A percentile compares a stretch with the other conserved stretches of the same genome.
Conservation (phyloP, 2,113 vertebrate genomes). For the Chitala chitala region DNA sequence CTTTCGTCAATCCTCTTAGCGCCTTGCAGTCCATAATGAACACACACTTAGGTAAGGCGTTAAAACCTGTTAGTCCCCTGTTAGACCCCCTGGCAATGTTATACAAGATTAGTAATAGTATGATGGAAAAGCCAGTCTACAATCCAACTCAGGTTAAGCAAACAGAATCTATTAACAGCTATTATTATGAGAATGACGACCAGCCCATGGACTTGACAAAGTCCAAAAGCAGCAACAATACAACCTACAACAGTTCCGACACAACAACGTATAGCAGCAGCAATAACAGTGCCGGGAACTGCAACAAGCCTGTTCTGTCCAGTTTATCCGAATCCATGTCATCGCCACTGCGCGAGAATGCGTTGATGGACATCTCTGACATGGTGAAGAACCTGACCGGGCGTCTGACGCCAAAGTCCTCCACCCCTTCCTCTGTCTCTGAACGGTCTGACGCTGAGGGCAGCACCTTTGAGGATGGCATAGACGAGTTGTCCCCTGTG, state of each 20-base stretch:
- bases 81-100: slow-evolving; percentile 89
- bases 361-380: slow-evolving; percentile 97
- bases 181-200: slow-evolving; percentile 81
- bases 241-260: slow-evolving; percentile 38
- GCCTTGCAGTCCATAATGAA: slow-evolving; percentile 99
- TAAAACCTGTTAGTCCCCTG: slow-evolving; percentile 81
- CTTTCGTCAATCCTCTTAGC: slow-evolving; percentile 89
- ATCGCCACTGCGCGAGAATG: slow-evolving; percentile 84
- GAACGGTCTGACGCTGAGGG: slow-evolving; percentile 91
- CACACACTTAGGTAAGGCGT: slow-evolving; percentile 91
- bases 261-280: slow-evolving; percentile 40
- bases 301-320: slow-evolving; percentile 61
- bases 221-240: slow-evolving; percentile 73
- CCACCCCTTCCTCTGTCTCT: slow-evolving; percentile 87
- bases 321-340: slow-evolving; percentile 68
- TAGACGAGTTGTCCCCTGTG: slow-evolving; percentile 88
- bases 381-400: slow-evolving; percentile 99
- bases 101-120: slow-evolving; percentile 93
- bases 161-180: slow-evolving; percentile 72
- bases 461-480: slow-evolving; percentile 87
- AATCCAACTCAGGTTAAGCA: slow-evolving; percentile 74
- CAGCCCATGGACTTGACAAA: slow-evolving; percentile 98
- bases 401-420: slow-evolving; percentile 93
- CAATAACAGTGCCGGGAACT: slow-evolving; percentile 39
- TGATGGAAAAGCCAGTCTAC: slow-evolving; percentile 90